Conservation (phyloP, 1,140 invertebrate genomes). For the Oedothorax gibbosus region DNA sequence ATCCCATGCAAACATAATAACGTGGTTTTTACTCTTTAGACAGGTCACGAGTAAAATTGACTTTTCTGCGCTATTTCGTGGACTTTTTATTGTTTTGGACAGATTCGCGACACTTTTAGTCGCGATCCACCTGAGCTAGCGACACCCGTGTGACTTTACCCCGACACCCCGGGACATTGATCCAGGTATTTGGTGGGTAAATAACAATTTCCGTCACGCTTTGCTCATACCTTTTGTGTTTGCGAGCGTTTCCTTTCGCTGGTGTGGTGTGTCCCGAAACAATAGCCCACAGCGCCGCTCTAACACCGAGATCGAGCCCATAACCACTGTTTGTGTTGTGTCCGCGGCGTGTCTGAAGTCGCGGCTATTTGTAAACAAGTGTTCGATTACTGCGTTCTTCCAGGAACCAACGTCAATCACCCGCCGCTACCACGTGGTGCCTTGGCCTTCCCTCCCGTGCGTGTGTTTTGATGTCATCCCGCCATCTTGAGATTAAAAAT, state of each 20-base stretch:
- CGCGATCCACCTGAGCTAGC: no score
- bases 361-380: conserved; percentile 53
- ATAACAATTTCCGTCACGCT: conserved; percentile 55
- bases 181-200: conserved; percentile 54
- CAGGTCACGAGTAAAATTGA: conserved; percentile 54
- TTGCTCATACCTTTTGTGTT: conserved; percentile 47
- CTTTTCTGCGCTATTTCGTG: background rate
- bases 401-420: conserved; percentile 59
- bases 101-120: background rate
- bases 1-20: conserved; percentile 60
- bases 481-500: conserved; percentile 66
- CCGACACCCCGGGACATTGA: conserved; percentile 36
- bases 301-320: background rate
- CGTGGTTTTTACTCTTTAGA: conserved; percentile 52
- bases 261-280: background rate
- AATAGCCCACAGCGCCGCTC: background rate
- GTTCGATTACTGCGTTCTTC: conserved; percentile 47
- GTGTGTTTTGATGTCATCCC: conserved; percentile 68
- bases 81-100: background rate
- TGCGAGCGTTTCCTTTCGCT: background rate
- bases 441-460: conserved; percentile 63
- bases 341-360: background rate
- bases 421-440: conserved; percentile 66
- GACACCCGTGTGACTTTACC: background rate
- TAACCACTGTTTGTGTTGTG: background rate